Percentiles rank a stretch among this genome's conserved stretches.
phyloP scores from a whole-genome alignment of 2,113 vertebrate species.

The Chionomys nivalis region DNA sequence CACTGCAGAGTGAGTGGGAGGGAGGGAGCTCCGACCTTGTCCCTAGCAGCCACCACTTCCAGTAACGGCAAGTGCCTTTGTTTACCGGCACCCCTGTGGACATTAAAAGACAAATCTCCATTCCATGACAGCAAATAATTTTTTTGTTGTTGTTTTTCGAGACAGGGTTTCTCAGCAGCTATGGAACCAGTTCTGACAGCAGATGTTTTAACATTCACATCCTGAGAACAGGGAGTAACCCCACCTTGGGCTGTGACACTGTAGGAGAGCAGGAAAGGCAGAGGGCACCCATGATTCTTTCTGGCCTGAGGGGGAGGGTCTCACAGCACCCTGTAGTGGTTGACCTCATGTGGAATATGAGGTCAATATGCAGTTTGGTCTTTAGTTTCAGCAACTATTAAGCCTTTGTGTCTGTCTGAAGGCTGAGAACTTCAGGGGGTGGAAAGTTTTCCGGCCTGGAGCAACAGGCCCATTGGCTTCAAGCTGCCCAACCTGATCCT shows the following conservation, averaged over 20 bases:
- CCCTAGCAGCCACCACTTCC: too few relatives aligned
- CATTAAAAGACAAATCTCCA: not conserved
- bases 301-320: not conserved
- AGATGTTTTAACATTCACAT: not conserved
- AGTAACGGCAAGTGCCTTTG: not conserved
- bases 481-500: not conserved
- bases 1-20: not conserved
- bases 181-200: not conserved
- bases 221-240: not conserved
- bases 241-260: not conserved
- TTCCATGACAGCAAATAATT: not conserved
- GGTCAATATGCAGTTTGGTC: not conserved
- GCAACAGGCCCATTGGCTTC: too few relatives aligned
- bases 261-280: not conserved
- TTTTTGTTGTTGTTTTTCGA: too few relatives aligned
- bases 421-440: not conserved
- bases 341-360: not conserved
- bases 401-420: not conserved
- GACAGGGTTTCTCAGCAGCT: too few relatives aligned
- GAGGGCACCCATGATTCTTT: not conserved
- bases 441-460: accelerated
- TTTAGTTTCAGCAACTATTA: not conserved
- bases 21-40: too few relatives aligned
- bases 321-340: not conserved
- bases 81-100: not conserved